Evolutionary conservation across 2,797 vertebrate species (phyloP), one percentile per base, ranked within the genome.

Genomic region (Mastacembelus armatus): DNA sequence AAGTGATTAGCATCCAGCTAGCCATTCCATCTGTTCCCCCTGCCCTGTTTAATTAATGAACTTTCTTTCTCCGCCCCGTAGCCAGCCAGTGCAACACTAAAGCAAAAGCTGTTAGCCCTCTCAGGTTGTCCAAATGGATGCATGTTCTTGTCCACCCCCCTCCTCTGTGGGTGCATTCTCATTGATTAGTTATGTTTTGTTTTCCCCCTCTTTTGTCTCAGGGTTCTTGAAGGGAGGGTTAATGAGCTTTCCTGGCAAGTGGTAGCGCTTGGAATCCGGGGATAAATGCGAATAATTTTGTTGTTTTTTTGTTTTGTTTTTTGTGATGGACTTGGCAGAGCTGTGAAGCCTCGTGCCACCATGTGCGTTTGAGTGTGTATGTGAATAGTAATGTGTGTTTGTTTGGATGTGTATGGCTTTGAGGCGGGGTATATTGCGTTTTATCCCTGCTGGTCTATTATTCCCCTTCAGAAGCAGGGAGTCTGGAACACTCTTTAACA

Each of bases 41-140:
- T 91, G 91, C 92, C 91, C 92, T 95, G 94, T 96, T 97, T 97
- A 97, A 97, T 98, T 98, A 97, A 96, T 97, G 94, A 97, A 97
- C 95, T 97, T 96, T 89, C 88, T 95, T 94, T 87, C 91, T 86
- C 87, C 79, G 68, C 84, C 89, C 87, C 19, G 27, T 79, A 87
- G 91, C 83, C 88, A 90, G 85, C 78, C 82, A 90, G 78, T 58
- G 66, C 83, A 88, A 87, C 89, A 90, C 88, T 83, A 86, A 87
- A 85, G 86, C 78, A 93, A 92, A 96, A 95, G 94, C 95, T 92
- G 92, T 94, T 88, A 80, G 80, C 88, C 89, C 92, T 95, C 95
- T 94, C 90, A 91, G 91, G 94, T 95, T 95, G 92, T 94, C 95
- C 93, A 94, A 95, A 93, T 84, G 93, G 91, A 92, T 91, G 85